Evolutionary conservation across 2,113 vertebrate genomes (phyloP).

Genomic region (Potamarius usumacintae): DNA sequence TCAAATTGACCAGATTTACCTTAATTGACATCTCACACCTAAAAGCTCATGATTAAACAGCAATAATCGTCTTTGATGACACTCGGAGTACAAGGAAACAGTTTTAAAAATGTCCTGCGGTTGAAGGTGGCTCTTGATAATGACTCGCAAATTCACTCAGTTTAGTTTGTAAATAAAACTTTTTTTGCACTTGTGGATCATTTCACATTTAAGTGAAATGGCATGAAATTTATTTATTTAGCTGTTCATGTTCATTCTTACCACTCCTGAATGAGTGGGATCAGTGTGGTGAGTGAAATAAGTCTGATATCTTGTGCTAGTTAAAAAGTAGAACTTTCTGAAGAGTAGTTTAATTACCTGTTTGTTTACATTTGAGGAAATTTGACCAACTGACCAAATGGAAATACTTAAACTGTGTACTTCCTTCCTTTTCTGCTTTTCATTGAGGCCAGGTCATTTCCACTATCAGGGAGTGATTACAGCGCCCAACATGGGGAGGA

Average conservation of each 20-base stretch:
- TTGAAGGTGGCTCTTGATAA: not conserved
- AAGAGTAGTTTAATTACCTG: not conserved
- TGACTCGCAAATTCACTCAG: not conserved
- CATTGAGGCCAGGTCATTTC: not conserved
- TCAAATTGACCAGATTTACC: not conserved
- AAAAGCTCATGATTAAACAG: not conserved
- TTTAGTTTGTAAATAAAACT: not conserved
- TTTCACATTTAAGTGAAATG: not conserved
- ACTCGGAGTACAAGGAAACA: not conserved
- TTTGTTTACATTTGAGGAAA: not conserved
- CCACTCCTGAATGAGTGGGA: not conserved
- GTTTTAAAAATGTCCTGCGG: not conserved
- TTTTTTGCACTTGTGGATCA: not conserved
- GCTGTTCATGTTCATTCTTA: not conserved
- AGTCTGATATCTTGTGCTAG: not conserved
- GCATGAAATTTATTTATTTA: not conserved
- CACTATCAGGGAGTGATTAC: not conserved
- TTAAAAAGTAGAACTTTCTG: not conserved
- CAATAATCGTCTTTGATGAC: not conserved
- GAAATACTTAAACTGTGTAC: not conserved
- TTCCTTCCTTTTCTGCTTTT: not conserved
- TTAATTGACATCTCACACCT: constrained; percentile 6
- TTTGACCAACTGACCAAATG: too few species aligned
- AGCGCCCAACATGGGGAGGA: not conserved
- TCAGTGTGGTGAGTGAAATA: not conserved